Conservation (phyloP, 2,888 invertebrate genomes). For the Netelia virgata region DNA sequence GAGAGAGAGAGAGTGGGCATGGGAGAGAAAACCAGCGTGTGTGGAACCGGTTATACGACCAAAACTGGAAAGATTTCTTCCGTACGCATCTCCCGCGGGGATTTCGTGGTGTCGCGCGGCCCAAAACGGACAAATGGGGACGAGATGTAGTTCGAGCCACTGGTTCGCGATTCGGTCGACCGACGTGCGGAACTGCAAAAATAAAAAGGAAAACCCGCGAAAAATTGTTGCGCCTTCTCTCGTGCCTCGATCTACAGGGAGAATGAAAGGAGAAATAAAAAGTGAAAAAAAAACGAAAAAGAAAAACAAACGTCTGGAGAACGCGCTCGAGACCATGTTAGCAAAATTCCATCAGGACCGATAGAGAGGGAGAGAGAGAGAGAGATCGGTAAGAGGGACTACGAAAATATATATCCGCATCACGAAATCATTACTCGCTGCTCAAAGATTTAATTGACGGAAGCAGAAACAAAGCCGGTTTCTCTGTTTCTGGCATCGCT, state of each 20-base stretch:
- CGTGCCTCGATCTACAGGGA: conserved; percentile 50
- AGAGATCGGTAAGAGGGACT: conserved; percentile 7
- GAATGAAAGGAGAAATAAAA: neutral
- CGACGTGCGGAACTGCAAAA: conserved; percentile 59
- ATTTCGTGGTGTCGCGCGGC: conserved; percentile 71
- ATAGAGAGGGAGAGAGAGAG: conserved; percentile 14
- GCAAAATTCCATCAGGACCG: conserved; percentile 1
- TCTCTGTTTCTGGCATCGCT: conserved; percentile 13
- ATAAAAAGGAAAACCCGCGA: conserved; percentile 76
- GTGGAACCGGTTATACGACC: conserved; percentile 81
- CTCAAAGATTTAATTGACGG: conserved; percentile 68
- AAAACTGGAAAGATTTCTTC: conserved; percentile 83
- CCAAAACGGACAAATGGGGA: conserved; percentile 82
- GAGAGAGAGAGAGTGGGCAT: conserved; percentile 37
- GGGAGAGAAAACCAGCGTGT: conserved; percentile 49
- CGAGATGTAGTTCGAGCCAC: conserved; percentile 78
- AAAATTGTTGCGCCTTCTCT: conserved; percentile 70
- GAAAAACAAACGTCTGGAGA: conserved; percentile 29
- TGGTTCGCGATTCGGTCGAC: conserved; percentile 6
- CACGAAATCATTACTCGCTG: conserved; percentile 63
- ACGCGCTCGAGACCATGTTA: neutral
- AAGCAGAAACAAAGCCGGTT: conserved; percentile 63
- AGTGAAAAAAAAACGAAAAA: conserved; percentile 30
- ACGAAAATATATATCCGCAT: conserved; percentile 58
- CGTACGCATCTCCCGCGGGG: conserved; percentile 70